A percentile compares a stretch with the other conserved stretches of the same genome.
phyloP scores from a whole-genome alignment of 2,888 invertebrate genomes.

The Neoaliturus tenellus region DNA sequence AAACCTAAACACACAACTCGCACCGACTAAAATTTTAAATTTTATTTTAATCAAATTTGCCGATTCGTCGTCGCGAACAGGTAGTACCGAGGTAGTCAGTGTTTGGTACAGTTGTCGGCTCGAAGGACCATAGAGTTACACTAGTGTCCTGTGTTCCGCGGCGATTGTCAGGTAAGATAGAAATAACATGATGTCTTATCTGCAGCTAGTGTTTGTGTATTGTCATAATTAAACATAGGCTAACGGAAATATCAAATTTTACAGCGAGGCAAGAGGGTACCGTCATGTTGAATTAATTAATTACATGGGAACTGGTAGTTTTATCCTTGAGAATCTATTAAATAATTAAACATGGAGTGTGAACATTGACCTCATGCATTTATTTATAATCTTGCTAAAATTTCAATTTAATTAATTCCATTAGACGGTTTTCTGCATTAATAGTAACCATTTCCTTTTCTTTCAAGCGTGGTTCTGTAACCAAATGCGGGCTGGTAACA shows the following conservation, averaged over 20 bases:
- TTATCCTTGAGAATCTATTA: background rate
- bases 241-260: background rate
- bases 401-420: background rate
- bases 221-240: background rate
- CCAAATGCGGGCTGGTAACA: no score
- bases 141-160: background rate
- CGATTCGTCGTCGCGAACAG: background rate
- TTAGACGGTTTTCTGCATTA: background rate
- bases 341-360: background rate
- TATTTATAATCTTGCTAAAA: background rate
- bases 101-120: background rate
- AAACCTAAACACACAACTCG: conserved; percentile 48
- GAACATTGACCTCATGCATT: background rate
- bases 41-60: background rate
- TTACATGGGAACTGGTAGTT: background rate
- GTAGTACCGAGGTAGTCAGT: background rate
- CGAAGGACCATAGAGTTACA: background rate
- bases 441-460: background rate
- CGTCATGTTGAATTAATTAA: background rate
- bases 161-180: background rate
- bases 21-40: conserved; percentile 19
- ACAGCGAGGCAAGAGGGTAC: background rate
- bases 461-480: no score
- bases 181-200: background rate
- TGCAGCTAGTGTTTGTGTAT: background rate